Evolutionary conservation across 2,797 vertebrate species (phyloP), one percentile per base, ranked within the genome.

Genomic region (Ciconia nigra): DNA sequence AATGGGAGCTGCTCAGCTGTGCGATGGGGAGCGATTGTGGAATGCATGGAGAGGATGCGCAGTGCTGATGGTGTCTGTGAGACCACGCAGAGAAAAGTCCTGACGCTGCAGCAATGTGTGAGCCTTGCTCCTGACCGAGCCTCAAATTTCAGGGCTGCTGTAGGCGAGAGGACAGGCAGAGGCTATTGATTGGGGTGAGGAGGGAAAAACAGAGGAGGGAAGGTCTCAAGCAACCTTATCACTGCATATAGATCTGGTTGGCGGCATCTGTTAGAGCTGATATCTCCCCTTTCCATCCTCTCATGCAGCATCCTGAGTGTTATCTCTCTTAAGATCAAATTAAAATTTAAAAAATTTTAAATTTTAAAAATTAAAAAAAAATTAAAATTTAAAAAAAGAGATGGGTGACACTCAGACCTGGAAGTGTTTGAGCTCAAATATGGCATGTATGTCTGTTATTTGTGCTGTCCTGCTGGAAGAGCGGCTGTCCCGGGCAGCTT

Each of bases 21-120:
- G 51, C 1, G 1, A 16, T 1, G 31, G 51, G 55, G 35, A 67
- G 17, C 4, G 8, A 6, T 2, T 0, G 2, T 7, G 58, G 58
- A 3, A 3, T 3, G 16, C n/a, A 11, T 0, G 0, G 18, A 15
- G 47, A 62, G 31, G 42, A 18, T 16, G 35, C 58, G 49, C 70
- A 2, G 70, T 0, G 0, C 71, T 13, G 59, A 21, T 8, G 80
- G 37, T 42, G 21, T 22, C 81, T 1, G 8, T 15, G 55, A 67
- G 21, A 39, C 44, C 10, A 0, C 1, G 25, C 33, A 22, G 42
- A 18, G 10, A 35, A 10, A 37, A 39, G 35, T 28, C 18, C n/a
- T 26, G 67, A 9, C 41, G 71, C 71, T 73, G 78, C 52, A 76
- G 55, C 65, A 26, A 41, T 2, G 16, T 18, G 35, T 7, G 58